Conservation (phyloP, 2,797 vertebrate species). For the Poeciliopsis paucimaculata region DNA sequence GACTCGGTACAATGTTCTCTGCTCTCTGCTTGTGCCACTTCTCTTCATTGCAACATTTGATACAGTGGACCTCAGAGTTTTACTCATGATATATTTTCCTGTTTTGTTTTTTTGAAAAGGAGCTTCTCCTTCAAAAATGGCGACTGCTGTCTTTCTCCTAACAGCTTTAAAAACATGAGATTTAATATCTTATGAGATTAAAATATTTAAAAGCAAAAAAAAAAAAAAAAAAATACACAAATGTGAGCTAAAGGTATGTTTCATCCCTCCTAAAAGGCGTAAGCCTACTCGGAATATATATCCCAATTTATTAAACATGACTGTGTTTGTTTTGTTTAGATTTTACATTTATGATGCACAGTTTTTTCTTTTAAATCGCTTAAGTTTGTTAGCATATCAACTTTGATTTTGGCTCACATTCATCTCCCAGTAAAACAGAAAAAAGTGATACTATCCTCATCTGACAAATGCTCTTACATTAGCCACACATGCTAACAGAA, state of each 20-base stretch:
- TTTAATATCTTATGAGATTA: no score
- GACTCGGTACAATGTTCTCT: background rate
- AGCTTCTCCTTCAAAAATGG: no score
- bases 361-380: background rate
- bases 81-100: no score
- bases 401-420: background rate
- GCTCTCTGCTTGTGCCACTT: background rate
- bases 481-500: background rate
- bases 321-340: background rate
- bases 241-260: no score
- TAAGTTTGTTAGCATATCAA: background rate
- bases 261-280: no score
- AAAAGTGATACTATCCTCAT: background rate
- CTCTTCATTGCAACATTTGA: background rate
- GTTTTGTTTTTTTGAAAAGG: no score
- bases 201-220: no score
- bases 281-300: no score
- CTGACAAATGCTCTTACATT: background rate
- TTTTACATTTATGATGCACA: background rate
- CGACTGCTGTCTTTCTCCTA: no score
- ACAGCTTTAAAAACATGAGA: no score
- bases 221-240: no score
- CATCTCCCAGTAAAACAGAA: background rate
- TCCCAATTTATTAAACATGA: no score
- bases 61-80: background rate